Percentiles rank a stretch among this genome's conserved stretches.
These are phyloP conservation scores for Malacoctenus gilli DNA, from an alignment of 2,797 vertebrate species.

Conservation along the genomic window DNA sequence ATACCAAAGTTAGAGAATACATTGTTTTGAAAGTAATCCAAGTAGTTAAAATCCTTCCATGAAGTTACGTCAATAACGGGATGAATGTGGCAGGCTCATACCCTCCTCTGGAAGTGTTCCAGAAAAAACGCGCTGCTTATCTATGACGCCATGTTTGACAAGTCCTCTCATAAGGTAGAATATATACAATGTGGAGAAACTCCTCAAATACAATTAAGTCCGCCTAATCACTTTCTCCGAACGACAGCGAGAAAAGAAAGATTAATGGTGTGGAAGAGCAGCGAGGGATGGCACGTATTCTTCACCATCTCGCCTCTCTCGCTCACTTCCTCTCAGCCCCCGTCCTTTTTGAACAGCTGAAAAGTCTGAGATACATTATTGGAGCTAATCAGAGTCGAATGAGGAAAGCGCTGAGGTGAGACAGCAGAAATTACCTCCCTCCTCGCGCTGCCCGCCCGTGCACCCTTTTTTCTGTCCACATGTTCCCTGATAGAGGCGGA, in stretches of 20 bases:
- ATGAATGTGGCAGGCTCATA: too few species aligned
- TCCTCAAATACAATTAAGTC: conserved; percentile 67
- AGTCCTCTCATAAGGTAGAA: conserved; percentile 35
- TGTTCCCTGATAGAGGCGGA: conserved; percentile 56
- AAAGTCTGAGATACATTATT: conserved; percentile 90
- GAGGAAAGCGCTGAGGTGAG: conserved; percentile 92
- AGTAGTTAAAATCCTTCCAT: too few species aligned
- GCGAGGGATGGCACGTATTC: conserved; percentile 48
- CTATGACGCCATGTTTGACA: conserved; percentile 30
- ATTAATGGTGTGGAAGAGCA: conserved; percentile 68
- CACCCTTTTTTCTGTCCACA: conserved; percentile 73
- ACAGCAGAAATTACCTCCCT: conserved; percentile 88
- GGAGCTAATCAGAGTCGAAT: conserved; percentile 92
- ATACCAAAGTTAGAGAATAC: too few species aligned
- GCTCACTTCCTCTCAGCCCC: conserved; percentile 55
- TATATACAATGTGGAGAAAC: conserved; percentile 50
- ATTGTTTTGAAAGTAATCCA: too few species aligned
- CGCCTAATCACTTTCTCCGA: conserved; percentile 62
- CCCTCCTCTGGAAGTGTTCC: neutral
- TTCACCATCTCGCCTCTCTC: conserved; percentile 48
- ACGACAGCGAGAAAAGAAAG: conserved; percentile 51
- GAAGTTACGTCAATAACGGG: too few species aligned
- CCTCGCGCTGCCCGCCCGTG: conserved; percentile 77
- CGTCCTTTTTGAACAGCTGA: conserved; percentile 81
- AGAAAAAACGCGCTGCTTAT: conserved; percentile 25